Base-by-base conservation (phyloP, 1,140 invertebrate species). In the Drosophila navojoa region DNA sequence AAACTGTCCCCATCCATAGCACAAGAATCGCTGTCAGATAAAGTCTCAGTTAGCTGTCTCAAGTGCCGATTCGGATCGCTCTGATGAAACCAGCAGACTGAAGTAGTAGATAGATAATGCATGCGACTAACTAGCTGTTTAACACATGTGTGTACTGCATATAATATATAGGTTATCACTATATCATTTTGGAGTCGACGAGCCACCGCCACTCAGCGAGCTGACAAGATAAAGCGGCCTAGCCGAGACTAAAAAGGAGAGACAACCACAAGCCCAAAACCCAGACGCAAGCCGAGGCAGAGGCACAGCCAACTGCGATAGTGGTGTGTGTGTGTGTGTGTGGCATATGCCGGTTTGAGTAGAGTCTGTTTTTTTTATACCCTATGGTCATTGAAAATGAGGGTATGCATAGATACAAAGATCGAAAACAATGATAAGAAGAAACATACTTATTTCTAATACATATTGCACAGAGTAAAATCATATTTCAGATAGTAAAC, bases 211-310 rank as follows among this genome's bases (percentile, higher is more conserved):
- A 69, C 71, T 60, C 71, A 61, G 7, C 47, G 45, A 45, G 68
- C 79, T 72, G 82, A 82, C 84, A 89, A 86, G 82, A 86, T 86
- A 86, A 86, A 86, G 78, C 68, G 35, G 59, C 50, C 62, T 44
- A 61, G 50, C 22, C 63, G 44, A 38, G 35, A 76, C 67, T 45
- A 59, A 81, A 76, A 81, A 77, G 64, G 79, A 81, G 58, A 79
- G 71, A 79, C 44, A 71, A 67, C 47, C 27, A 19, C 22, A 40
- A 25, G 16, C 54, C 54, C 35, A 47, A 55, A 13, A 60, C 27
- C 45, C 45, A 29, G 50, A 61, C 58, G 19, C 27, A 29, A 16
- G 52, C 38, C 13, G 5, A 44, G 42, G 42, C 42, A 6, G 44
- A 57, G 77, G 78, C 54, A 61, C 66, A 44, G 67, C 45, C 68